Base-by-base conservation (phyloP, 2,797 vertebrate genomes). In the Takifugu rubripes region DNA sequence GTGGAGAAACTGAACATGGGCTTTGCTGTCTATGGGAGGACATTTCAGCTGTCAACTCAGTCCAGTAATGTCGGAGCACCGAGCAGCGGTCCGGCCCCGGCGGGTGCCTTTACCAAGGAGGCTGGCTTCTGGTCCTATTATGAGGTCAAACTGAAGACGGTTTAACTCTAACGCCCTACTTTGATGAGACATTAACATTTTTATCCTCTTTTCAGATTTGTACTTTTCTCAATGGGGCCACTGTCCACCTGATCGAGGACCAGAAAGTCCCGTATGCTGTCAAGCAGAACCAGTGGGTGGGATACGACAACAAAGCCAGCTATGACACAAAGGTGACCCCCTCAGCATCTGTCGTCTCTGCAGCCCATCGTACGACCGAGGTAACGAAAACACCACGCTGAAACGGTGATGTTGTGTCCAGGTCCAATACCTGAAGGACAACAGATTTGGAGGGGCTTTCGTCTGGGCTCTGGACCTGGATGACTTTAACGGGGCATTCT, bases 181-280 rank as follows among this genome's bases (percentile, higher is more conserved):
- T 24, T 2, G 7, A 14, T 48, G 9, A 12, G 14, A 74, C 26
- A 62, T 51, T 1, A 49, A 2, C 47, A 15, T 6, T 25, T 2
- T 25, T 16, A 48, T 12, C 3, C 46, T 66, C 17, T 55, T 60
- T 78, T 71, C 47, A 96, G 93, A 89, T 94, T 81, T 95, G 92
- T 50, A 57, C 55, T 0, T 86, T 94, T 61, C 64, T 94, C 64
- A 58, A 72, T 42, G 83, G 72, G 25, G 81, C 90, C 59, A 89
- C 48, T 0, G 36, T 87, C 42, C 75, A 59, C 25, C 81, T 90
- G 90, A 89, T 92, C 47, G 46, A 55, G 0, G 85, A 92, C 16
- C 89, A 94, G 74, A 87, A 91, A 0, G 93, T 94, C 14, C 92
- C 92, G 10, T 96, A 93, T 2, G 83, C 93, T 14, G 80, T 73